Evolutionary conservation across 1,140 invertebrate species (phyloP), one percentile per base, ranked within the genome.

Genomic region (Megalopta genalis): DNA sequence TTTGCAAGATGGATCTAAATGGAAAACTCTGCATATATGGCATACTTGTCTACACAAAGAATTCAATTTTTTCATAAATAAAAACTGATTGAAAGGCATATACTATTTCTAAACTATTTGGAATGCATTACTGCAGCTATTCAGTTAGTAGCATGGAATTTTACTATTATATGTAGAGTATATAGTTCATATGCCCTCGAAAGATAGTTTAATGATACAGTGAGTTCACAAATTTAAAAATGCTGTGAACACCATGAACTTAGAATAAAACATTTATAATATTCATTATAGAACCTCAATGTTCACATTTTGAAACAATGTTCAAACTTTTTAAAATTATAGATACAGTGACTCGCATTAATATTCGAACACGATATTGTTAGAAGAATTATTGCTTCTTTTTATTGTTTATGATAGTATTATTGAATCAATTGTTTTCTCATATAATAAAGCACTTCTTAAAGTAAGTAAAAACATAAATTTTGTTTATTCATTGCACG

Each of bases 111-210:
- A 37, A 57, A 63, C 62, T 80, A 84, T 75, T 32, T 76, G 77
- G 68, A 85, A 85, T 85, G 82, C 83, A 62, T 23, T 71, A 75
- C 16, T 82, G 32, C 60, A 75, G 52, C 70, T 71, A 75, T 39
- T 62, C 32, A 37, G 37, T 21, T 60, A 71, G 52, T 59, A 67
- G 46, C 72, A 84, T 12, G 68, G 59, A 84, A 73, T 59, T 21
- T 65, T 74, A 74, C 66, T 25, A 16, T 65, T 66, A 59, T 59
- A 14, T 60, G 65, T 6, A 66, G n/a, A n/a, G 59, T 59, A 27
- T 78, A 42, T 42, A 64, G 10, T 39, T 64, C 8, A 39, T 25
- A 52, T 7, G 6, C 49, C 23, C 18, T 21, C 49, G 49, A 66
- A 59, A 66, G 18, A 16, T 18, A 39, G 54, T 23, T 70, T 21